Evolutionary conservation across 2,113 vertebrate species (phyloP), one percentile per base, ranked within the genome.

Genomic region (Pavo muticus): DNA sequence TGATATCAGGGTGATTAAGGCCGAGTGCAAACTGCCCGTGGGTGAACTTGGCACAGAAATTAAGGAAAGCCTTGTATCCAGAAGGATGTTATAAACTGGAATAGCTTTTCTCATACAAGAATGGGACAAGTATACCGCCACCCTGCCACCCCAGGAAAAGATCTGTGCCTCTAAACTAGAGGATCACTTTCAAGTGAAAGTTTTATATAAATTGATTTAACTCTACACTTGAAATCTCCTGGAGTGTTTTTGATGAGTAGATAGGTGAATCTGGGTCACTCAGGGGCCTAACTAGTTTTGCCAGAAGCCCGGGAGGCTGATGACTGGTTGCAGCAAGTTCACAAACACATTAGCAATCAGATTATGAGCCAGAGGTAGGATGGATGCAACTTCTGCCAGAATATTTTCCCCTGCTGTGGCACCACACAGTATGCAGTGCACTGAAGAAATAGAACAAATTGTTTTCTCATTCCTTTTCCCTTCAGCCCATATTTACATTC

Each of bases 281-380:
- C 44, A 45, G 80, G 32, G 52, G 42, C 61, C 30, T 48, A 61
- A 6, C 7, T 79, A 76, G 29, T 61, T 82, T 72, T 92, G 65
- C 32, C 48, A 65, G 40, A 29, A 93, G 47, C 35, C n/a, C 60
- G 69, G 56, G 71, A 72, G 54, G n/a, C 47, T 88, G 48, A 57
- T 37, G 40, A 30, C 39, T 89, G 21, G 40, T 57, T 89, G 17
- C 14, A 91, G 61, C 35, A 82, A 72, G 37, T 72, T 81, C 63
- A 89, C 80, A 48, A 93, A 40, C 12, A 81, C 61, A 91, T 81
- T 84, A 88, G 23, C 50, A 76, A 78, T 63, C 60, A 87, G 61
- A 76, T 20, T 69, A 10, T 47, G 20, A 84, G 6, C 6, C 70
- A 88, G 73, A 64, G 84, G 24, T 57, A n/a, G 37, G 40, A 73